Conservation (phyloP, 2,888 invertebrate species). For the Drosophila barbarae region DNA sequence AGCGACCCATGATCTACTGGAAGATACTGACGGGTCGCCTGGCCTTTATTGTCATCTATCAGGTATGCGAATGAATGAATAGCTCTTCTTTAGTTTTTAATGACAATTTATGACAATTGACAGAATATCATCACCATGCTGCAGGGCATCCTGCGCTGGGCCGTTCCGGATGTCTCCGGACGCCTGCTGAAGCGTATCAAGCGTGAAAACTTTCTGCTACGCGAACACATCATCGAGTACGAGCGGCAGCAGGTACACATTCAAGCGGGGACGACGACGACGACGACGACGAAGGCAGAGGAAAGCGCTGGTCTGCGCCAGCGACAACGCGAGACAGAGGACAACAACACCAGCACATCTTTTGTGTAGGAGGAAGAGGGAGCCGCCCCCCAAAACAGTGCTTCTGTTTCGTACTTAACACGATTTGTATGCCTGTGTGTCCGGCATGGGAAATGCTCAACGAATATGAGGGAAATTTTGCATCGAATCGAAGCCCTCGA, state of each 20-base stretch:
- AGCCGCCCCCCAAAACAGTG: conserved; percentile 42
- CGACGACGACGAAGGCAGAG: conserved; percentile 1
- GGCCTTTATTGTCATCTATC: conserved; percentile 88
- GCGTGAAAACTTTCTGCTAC: conserved; percentile 86
- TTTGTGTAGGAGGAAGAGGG: conserved; percentile 47
- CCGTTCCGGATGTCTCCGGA: conserved; percentile 88
- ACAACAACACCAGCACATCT: conserved; percentile 40
- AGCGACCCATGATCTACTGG: conserved; percentile 86
- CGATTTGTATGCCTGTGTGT: conserved; percentile 15
- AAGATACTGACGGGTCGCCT: conserved; percentile 86
- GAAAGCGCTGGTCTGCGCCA: conserved; percentile 27
- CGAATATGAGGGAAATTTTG: conserved; percentile 12
- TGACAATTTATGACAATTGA: not conserved
- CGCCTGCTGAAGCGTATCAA: conserved; percentile 86
- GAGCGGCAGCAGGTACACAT: conserved; percentile 71
- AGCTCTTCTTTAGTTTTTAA: no score
- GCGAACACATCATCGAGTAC: conserved; percentile 86
- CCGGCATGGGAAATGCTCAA: conserved; percentile 34
- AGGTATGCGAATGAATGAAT: conserved; percentile 69
- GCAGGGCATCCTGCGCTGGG: conserved; percentile 86
- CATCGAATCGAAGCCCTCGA: not conserved
- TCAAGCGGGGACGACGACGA: conserved; percentile 11
- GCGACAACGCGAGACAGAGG: conserved; percentile 18
- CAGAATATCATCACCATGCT: conserved; percentile 88
- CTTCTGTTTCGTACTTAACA: conserved; percentile 40